A percentile compares a stretch with the other conserved stretches of the same genome.
These are phyloP conservation scores for Phenacoccus solenopsis DNA, from an alignment of 1,140 invertebrate species.

Conservation along the genomic window DNA sequence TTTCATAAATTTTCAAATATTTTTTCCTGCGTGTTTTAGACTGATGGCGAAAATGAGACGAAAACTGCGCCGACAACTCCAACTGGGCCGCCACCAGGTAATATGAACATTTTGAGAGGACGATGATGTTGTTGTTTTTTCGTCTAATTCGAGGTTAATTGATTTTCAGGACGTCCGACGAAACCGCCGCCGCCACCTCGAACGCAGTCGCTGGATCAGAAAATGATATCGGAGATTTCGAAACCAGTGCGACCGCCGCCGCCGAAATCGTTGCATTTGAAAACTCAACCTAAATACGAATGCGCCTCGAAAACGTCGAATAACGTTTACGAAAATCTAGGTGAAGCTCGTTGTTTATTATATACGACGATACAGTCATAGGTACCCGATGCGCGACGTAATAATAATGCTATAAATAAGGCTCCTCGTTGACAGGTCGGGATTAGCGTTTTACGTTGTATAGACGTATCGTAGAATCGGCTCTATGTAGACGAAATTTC, in stretches of 20 bases:
- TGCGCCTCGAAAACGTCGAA: constrained; percentile 6
- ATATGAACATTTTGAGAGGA: neutral
- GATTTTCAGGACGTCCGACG: constrained; percentile 32
- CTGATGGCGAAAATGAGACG: neutral
- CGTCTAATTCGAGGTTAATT: neutral
- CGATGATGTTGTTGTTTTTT: too few relatives aligned
- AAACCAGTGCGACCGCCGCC: constrained; percentile 22
- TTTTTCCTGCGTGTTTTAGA: neutral
- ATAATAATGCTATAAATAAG: neutral
- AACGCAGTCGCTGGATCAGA: constrained; percentile 31
- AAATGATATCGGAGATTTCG: neutral
- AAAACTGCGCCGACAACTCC: neutral
- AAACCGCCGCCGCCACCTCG: constrained; percentile 47
- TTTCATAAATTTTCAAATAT: too few relatives aligned
- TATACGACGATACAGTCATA: too few relatives aligned
- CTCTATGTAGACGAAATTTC: neutral
- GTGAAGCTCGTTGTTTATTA: constrained; percentile 26
- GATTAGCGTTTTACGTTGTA: neutral
- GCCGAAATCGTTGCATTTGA: constrained; percentile 17
- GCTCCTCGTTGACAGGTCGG: neutral
- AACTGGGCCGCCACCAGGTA: neutral
- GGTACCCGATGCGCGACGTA: neutral
- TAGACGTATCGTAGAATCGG: neutral
- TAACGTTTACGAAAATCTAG: constrained; percentile 31
- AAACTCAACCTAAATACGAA: constrained; percentile 12